Evolutionary conservation across 2,113 vertebrate species (phyloP), one percentile per base, ranked within the genome.

Genomic region (Syngnathus scovelli): DNA sequence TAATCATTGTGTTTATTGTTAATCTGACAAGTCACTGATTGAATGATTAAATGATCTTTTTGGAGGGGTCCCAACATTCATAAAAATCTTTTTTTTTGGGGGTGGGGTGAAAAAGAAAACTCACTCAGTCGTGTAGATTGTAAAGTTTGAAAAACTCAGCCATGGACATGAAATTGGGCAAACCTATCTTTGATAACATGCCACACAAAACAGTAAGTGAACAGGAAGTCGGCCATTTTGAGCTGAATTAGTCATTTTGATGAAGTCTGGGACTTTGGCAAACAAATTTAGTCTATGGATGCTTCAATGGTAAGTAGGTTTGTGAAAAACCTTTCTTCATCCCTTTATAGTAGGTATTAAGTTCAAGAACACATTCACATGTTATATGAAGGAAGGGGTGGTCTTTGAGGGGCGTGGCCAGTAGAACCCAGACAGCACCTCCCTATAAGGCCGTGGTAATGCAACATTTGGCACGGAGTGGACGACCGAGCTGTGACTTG

Each of bases 361-460:
- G 9, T 12, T 11, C 1, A 43, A 13, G 41, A 48, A 48, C 15
- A 48, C 15, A 48, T 5, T 18, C 13, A 5, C 1, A 39, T 43
- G 60, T 23, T 23, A 10, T 61, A 23, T 13, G 77, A 48, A 33
- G 70, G 75, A 41, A 66, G 10, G 9, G 61, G 61, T 62, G 41
- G 39, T 62, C 58, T 60, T 60, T n/a, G 8, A n/a, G 80, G 37
- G 79, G 77, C 3, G 64, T 61, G 23, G 75, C 62, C 69, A 59
- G 38, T 65, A 46, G 66, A 6, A 38, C 52, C 27, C 1, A 70
- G 68, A 10, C 70, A n/a, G 61, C 44, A 48, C 66, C 73, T 68
- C 79, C 79, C 61, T 81, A 64, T 69, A 79, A 68, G 79, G 76
- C 64, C 4, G 43, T 7, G n/a, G 62, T 67, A 78, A 43, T 79